phyloP scores from a whole-genome alignment of 2,113 vertebrate genomes.

The Zosterops pallidus region DNA sequence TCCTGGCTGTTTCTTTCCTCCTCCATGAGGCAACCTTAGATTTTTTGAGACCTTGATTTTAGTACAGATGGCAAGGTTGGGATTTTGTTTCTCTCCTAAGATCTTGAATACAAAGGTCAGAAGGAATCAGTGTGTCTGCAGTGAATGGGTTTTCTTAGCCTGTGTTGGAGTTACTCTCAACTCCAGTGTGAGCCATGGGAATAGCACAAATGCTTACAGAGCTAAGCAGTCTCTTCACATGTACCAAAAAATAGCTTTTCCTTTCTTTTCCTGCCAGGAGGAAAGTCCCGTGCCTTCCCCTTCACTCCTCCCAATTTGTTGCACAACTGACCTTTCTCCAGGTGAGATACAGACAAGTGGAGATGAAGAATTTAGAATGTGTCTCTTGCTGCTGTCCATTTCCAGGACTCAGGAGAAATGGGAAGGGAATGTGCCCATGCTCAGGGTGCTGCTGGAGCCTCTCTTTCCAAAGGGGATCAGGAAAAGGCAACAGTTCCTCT shows the following conservation, averaged over 20 bases:
- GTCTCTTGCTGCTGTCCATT: neutral
- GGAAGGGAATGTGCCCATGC: rapidly evolving
- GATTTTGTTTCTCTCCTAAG: neutral
- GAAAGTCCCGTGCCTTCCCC: neutral
- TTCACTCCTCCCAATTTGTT: neutral
- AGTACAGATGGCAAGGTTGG: neutral
- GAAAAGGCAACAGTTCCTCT: neutral
- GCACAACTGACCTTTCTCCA: neutral
- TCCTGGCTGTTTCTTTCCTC: neutral
- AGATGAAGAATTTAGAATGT: neutral
- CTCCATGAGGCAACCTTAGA: neutral
- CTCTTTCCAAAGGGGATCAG: neutral
- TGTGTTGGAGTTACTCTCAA: neutral
- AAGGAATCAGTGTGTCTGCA: neutral
- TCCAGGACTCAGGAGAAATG: neutral
- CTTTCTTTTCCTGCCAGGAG: neutral
- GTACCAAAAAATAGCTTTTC: neutral
- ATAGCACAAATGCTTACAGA: neutral
- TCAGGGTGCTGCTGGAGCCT: neutral
- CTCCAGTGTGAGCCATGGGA: neutral
- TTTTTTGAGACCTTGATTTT: neutral
- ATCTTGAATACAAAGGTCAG: neutral
- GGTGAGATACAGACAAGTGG: neutral
- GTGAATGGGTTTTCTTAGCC: neutral
- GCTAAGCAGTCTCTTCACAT: neutral